phyloP scores from a whole-genome alignment of 2,797 vertebrate genomes.

The Cyclura pinguis region DNA sequence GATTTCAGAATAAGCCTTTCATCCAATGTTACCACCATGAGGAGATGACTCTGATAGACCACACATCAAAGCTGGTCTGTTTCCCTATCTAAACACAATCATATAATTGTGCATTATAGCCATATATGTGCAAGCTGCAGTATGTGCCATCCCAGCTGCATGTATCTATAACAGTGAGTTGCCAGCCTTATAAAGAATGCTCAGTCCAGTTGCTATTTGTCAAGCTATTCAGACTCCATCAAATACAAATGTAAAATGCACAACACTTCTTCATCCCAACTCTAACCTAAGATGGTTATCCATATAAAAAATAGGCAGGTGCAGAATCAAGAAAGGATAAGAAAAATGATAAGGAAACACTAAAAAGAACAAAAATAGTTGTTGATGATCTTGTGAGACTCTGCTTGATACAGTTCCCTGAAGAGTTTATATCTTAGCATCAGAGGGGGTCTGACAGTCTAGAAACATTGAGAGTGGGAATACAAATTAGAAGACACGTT shows the following conservation, averaged over 20 bases:
- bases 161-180: not conserved
- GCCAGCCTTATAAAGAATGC: conserved; percentile 41
- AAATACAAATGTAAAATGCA: conserved; percentile 69
- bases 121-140: not conserved
- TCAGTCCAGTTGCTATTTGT: conserved; percentile 58
- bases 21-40: not conserved
- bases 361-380: conserved; percentile 59
- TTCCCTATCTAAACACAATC: not conserved
- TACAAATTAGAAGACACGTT: conserved; percentile 70
- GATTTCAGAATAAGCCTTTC: not conserved
- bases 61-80: not conserved
- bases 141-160: not conserved
- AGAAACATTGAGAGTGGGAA: conserved; percentile 64
- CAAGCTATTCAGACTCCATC: conserved; percentile 63
- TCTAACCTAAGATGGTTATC: conserved; percentile 76
- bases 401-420: conserved; percentile 67
- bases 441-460: conserved; percentile 69
- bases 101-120: not conserved
- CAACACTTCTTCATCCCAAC: conserved; percentile 69
- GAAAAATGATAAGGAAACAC: conserved; percentile 72
- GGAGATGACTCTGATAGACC: not conserved
- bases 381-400: conserved; percentile 68
- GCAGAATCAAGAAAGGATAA: conserved; percentile 70
- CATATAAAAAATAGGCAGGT: conserved; percentile 71
- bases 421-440: conserved; percentile 75